phyloP scores from a whole-genome alignment of 2,113 vertebrate genomes.

The Helogale parvula region DNA sequence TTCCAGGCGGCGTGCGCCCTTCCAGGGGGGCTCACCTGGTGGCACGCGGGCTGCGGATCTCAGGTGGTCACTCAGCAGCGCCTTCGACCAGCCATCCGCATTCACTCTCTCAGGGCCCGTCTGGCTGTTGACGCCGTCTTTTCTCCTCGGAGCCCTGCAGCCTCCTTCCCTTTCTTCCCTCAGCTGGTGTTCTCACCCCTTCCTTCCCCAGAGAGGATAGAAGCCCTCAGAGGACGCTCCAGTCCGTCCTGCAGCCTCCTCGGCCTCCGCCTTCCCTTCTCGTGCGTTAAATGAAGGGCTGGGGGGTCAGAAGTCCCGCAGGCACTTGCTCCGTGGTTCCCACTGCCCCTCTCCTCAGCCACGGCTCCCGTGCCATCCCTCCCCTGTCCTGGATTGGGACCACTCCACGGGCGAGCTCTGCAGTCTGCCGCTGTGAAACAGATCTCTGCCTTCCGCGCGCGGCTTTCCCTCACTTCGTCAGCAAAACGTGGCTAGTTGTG shows the following conservation, averaged over 20 bases:
- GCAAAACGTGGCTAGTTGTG: too few relatives aligned
- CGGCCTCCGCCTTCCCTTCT: too few relatives aligned
- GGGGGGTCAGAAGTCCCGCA: too few relatives aligned
- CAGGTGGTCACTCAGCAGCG: neutral
- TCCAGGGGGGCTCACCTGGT: too few relatives aligned
- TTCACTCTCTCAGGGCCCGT: neutral
- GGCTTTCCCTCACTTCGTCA: neutral
- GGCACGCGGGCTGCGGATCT: rapidly evolving
- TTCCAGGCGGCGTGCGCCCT: neutral
- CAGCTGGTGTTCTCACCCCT: neutral
- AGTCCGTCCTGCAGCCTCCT: neutral
- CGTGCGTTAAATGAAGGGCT: too few relatives aligned
- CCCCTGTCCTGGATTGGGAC: neutral
- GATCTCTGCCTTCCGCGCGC: neutral
- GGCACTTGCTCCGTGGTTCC: neutral
- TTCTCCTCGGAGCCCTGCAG: neutral
- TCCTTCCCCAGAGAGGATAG: neutral
- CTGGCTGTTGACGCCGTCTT: too few relatives aligned
- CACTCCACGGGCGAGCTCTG: neutral
- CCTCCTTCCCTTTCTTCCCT: neutral
- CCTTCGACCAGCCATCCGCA: neutral
- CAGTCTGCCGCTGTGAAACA: neutral
- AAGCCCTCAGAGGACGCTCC: neutral
- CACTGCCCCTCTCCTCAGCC: neutral
- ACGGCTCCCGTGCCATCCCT: neutral